Base-by-base conservation (phyloP, 2,888 invertebrate species). In the Apodemia zela region DNA sequence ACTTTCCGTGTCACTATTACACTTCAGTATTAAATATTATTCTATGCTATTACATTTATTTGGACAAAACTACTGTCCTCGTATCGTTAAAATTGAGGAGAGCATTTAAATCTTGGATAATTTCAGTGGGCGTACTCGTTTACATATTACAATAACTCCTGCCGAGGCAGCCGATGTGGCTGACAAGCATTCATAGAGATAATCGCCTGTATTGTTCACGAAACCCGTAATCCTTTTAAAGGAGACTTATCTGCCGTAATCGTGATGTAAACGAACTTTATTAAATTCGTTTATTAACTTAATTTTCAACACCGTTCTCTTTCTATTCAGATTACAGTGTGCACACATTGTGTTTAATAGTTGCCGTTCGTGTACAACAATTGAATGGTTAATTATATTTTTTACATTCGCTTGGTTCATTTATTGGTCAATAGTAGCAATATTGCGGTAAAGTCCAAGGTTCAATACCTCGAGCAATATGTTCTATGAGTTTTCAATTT, bases 161-260 rank as follows among this genome's bases (percentile, higher is more conserved):
- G 62, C 67, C 67, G 68, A 66, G 62, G 57, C 62, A 8, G 42
- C 80, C 75, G 77, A 77, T 85, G 85, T 71, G 73, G 75, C 77
- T 84, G 86, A 87, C 86, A 85, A 80, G 76, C 80, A 82, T 82
- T 85, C 82, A 79, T 77, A 72, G 76, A 81, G 83, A 84, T 85
- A 87, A 87, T 85, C 84, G 80, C 77, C 71, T 72, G 77, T 79
- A 84, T 87, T 87, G 85, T 87, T 84, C 81, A 75, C 74, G 70
- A 80, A 79, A 75, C 79, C 79, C 79, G 75, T 85, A 85, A 86
- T 84, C 85, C 81, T 79, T 81, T 85, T 80, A 84, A 80, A 81
- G 78, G 75, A 80, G 79, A 76, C 77, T 83, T 82, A 82, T 84
- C 84, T 82, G 68, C 74, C 73, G 75, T 79, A 80, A 80, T 78